Evolutionary conservation across 2,888 invertebrate species (phyloP).

Genomic region (Phytoseiulus persimilis): DNA sequence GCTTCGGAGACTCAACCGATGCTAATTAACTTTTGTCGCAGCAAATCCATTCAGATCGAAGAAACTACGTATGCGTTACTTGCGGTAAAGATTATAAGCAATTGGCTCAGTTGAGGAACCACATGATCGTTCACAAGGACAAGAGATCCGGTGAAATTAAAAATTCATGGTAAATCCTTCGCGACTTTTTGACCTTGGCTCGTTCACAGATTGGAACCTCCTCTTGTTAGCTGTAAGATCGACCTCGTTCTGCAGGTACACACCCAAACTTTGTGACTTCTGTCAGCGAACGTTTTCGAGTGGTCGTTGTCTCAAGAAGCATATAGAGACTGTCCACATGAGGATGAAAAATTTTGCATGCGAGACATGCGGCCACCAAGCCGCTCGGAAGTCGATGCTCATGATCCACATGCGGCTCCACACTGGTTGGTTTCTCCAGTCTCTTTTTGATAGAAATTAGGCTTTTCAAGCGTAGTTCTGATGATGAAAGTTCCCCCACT

Average conservation of each 20-base stretch:
- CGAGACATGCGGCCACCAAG: constrained; percentile 49
- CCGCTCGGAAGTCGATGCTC: constrained; percentile 51
- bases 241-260: too few species aligned
- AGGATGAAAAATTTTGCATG: constrained; percentile 50
- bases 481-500: too few species aligned
- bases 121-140: constrained; percentile 47
- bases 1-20: too few species aligned
- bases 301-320: constrained; percentile 50
- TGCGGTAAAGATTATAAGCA: constrained; percentile 51
- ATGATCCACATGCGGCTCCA: constrained; percentile 50
- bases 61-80: constrained; percentile 49
- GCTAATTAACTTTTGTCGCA: too few species aligned
- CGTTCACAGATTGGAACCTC: too few species aligned
- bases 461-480: too few species aligned
- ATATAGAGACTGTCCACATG: constrained; percentile 49
- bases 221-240: too few species aligned
- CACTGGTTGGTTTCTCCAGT: constrained; percentile 46
- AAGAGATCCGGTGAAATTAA: constrained; percentile 13
- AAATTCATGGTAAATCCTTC: background rate
- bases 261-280: constrained; percentile 49
- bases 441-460: background rate
- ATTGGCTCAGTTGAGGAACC: constrained; percentile 50
- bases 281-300: constrained; percentile 51
- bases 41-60: constrained; percentile 49
- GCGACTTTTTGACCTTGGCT: background rate